Evolutionary conservation across 2,113 vertebrate genomes (phyloP), one percentile per base, ranked within the genome.

Genomic region (Zingel zingel): DNA sequence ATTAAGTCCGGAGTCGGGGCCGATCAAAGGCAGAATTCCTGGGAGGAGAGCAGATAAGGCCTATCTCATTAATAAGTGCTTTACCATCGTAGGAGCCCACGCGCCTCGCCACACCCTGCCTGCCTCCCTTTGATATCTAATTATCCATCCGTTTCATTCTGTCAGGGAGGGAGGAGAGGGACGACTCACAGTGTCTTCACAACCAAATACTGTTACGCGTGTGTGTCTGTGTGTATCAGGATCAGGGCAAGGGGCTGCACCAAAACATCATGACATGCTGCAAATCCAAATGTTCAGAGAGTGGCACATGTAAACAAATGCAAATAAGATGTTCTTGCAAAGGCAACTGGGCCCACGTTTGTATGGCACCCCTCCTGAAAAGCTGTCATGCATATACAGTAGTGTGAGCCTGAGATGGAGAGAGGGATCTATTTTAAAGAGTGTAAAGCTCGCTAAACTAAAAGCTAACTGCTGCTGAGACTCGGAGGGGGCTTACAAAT

Each of bases 51-150:
- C 89, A 95, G 95, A 96, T 96, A 96, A 95, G 95, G 93, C 94
- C 93, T 95, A 95, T 96, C 95, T 95, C 95, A 96, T 96, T 96
- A 96, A 96, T 95, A 96, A 95, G 95, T 95, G 94, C 94, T 95
- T 95, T 95, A 95, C 92, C 94, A 95, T 95, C 92, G 90, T 87
- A 93, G 94, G 86, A 93, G 88, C 92, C 91, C 75, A 84, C 69
- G 92, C 84, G 88, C 87, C 89, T 86, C 88, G 83, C 93, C 94
- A 94, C 93, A 93, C 94, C 93, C 93, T 91, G 92, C 92, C 94
- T 93, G 94, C 92, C 94, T 93, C 86, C 90, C 95, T 96, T 95
- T 96, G 94, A 96, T 96, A 96, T 96, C 95, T 95, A 96, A 95
- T 95, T 95, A 96, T 94, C 91, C 95, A 94, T 94, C 94, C 92